Conservation (phyloP, 2,888 invertebrate genomes). For the Leucoptera coffeella region DNA sequence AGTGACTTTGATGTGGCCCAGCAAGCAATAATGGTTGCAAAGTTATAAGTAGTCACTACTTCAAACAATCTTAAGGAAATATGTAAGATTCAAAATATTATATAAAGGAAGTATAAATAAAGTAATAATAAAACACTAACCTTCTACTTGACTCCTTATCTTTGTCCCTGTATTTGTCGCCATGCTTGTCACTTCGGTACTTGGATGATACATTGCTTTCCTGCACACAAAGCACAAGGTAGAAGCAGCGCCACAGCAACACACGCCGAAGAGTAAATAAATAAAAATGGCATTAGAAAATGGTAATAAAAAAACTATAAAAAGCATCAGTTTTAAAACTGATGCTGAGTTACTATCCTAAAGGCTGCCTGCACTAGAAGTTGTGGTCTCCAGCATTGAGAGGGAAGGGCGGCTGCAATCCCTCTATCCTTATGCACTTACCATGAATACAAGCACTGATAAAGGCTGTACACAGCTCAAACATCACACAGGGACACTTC, state of each 20-base stretch:
- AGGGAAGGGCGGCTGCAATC: conserved; percentile 24
- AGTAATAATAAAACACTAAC: conserved; percentile 12
- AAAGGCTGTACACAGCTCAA: conserved; percentile 61
- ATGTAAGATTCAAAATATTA: too few species aligned
- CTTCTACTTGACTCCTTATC: conserved; percentile 31
- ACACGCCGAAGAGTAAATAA: conserved; percentile 54
- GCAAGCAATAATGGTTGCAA: too few species aligned
- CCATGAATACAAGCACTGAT: conserved; percentile 57
- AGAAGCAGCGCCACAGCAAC: conserved; percentile 56
- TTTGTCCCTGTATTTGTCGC: conserved; percentile 46
- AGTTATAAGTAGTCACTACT: too few species aligned
- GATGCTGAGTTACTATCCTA: too few species aligned
- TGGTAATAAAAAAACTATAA: too few species aligned
- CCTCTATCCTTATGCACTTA: conserved; percentile 58
- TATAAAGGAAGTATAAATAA: conserved; percentile 2
- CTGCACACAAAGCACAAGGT: conserved; percentile 57
- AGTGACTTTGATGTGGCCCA: too few species aligned
- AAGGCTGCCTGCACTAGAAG: conserved; percentile 13
- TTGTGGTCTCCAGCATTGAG: conserved; percentile 16
- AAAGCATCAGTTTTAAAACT: too few species aligned
- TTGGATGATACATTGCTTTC: conserved; percentile 51
- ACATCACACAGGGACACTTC: conserved; percentile 66
- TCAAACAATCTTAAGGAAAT: too few species aligned
- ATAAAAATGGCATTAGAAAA: conserved; percentile 50
- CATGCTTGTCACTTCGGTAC: conserved; percentile 50